A percentile compares a stretch with the other conserved stretches of the same genome.
These are phyloP conservation scores for Leptopterna dolabrata DNA, from an alignment of 2,888 invertebrate genomes.

Conservation along the genomic window DNA sequence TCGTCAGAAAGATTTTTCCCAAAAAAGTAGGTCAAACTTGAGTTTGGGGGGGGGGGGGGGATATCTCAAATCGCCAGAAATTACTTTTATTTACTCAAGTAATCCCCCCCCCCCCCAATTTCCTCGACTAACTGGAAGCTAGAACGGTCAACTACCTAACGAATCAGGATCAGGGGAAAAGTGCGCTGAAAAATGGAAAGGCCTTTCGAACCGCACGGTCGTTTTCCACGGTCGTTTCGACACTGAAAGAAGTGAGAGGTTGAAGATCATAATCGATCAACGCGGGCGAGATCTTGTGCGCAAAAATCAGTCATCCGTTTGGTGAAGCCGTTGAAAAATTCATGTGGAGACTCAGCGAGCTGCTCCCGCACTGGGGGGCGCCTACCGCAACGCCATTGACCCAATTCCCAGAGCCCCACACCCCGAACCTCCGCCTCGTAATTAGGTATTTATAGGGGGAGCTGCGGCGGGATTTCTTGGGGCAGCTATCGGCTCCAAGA, in stretches of 20 bases:
- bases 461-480: neutral
- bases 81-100: too few relatives aligned
- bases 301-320: neutral
- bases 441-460: neutral
- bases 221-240: neutral
- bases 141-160: too few relatives aligned
- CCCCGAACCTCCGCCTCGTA: neutral
- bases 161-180: too few relatives aligned
- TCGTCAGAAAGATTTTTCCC: too few relatives aligned
- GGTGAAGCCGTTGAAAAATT: neutral
- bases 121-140: too few relatives aligned
- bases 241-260: neutral
- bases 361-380: neutral
- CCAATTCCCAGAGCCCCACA: neutral
- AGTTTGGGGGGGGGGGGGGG: too few relatives aligned
- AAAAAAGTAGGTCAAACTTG: too few relatives aligned
- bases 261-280: too few relatives aligned
- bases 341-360: neutral
- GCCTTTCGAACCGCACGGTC: neutral
- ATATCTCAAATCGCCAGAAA: too few relatives aligned
- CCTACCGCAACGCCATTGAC: neutral
- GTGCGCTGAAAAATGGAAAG: too few relatives aligned
- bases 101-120: too few relatives aligned
- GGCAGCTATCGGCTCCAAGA: neutral
- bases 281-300: neutral